Percentiles rank a stretch among this genome's conserved stretches.
These are phyloP conservation scores for Andrena cerasifolii DNA, from an alignment of 1,140 invertebrate genomes.

Conservation along the genomic window DNA sequence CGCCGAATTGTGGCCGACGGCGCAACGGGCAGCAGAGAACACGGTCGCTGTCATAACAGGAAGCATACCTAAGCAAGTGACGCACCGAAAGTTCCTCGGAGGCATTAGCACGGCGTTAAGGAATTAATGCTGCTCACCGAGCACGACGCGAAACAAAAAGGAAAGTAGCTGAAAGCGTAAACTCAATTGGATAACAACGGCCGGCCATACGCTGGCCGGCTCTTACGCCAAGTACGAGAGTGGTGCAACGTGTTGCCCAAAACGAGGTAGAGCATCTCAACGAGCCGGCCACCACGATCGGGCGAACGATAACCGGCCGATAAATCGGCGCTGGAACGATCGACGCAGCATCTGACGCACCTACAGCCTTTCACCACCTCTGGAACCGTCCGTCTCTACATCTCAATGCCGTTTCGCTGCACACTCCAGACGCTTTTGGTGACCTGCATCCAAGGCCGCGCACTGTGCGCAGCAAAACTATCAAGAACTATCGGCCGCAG, in stretches of 20 bases:
- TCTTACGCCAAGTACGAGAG: slow-evolving; percentile 35
- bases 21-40: not conserved
- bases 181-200: slow-evolving; percentile 77
- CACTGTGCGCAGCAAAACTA: not conserved
- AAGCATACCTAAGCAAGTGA: slow-evolving; percentile 45
- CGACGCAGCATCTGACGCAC: slow-evolving; percentile 26
- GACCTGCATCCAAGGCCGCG: slow-evolving; percentile 39
- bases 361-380: slow-evolving; percentile 62
- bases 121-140: slow-evolving; percentile 72
- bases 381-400: slow-evolving; percentile 18
- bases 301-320: slow-evolving; percentile 32
- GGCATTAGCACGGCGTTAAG: slow-evolving; percentile 54
- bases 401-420: slow-evolving; percentile 53
- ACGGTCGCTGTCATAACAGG: slow-evolving; percentile 41
- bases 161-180: slow-evolving; percentile 78
- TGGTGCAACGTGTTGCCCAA: slow-evolving; percentile 24
- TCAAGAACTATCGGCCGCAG: too few relatives aligned
- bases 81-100: slow-evolving; percentile 54
- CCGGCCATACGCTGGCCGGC: slow-evolving; percentile 34
- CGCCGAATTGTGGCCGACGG: not conserved
- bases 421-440: slow-evolving; percentile 56
- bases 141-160: slow-evolving; percentile 71
- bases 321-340: slow-evolving; percentile 40
- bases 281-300: not conserved
- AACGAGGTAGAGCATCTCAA: not conserved